phyloP scores from a whole-genome alignment of 2,113 vertebrate species.

The Notothenia coriiceps region DNA sequence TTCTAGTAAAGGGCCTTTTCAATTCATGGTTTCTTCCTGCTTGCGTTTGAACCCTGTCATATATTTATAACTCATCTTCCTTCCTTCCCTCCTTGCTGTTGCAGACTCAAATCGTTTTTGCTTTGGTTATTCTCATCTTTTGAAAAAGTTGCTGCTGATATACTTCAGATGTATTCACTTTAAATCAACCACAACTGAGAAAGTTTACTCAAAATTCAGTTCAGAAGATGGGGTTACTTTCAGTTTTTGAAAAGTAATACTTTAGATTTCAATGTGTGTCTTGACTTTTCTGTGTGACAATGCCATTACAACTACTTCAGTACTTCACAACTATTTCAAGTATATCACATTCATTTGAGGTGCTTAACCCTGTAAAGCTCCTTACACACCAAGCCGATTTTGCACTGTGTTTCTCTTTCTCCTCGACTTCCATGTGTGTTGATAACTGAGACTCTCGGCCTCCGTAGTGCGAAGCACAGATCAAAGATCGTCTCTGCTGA shows the following conservation, averaged over 20 bases:
- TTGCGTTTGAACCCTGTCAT: slow-evolving; percentile 21
- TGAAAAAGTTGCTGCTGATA: slow-evolving; percentile 12
- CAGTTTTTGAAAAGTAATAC: background rate
- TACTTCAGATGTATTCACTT: slow-evolving; percentile 3
- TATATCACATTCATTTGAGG: no score
- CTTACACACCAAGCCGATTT: no score
- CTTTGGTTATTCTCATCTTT: slow-evolving; percentile 16
- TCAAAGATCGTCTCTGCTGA: no score
- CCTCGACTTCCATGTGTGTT: no score
- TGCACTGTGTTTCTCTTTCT: no score
- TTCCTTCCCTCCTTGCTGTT: slow-evolving; percentile 9
- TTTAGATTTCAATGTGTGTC: background rate
- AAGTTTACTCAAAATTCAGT: background rate
- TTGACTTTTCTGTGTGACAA: no score
- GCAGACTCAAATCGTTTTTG: slow-evolving; percentile 7
- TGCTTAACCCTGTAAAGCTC: no score
- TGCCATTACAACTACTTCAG: no score
- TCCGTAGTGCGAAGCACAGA: no score
- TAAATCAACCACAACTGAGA: background rate
- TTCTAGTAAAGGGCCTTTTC: slow-evolving; percentile 29
- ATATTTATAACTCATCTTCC: slow-evolving; percentile 46
- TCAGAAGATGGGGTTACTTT: background rate
- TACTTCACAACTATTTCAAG: no score
- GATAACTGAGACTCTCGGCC: no score
- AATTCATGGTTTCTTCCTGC: slow-evolving; percentile 19